Conservation (phyloP, 1,140 invertebrate genomes). For the Brachionus plicatilis region DNA sequence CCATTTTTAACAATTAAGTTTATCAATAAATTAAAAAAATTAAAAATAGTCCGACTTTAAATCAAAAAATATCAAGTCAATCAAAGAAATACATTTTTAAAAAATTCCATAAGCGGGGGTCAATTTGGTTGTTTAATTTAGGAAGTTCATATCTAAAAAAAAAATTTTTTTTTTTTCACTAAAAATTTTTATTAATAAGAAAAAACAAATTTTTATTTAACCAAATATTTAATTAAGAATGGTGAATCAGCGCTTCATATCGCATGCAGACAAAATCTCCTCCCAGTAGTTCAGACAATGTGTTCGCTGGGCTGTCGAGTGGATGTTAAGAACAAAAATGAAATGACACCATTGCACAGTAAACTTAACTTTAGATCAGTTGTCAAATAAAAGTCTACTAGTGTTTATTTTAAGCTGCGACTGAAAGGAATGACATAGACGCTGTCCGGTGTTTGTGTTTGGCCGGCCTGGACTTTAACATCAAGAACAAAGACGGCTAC, state of each 20-base stretch:
- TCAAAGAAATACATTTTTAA: too few species aligned
- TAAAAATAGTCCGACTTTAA: too few species aligned
- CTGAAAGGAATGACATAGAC: conserved; percentile 43
- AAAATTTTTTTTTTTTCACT: too few species aligned
- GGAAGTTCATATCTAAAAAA: too few species aligned
- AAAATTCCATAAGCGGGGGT: too few species aligned
- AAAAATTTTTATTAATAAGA: too few species aligned
- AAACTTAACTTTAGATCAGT: conserved; percentile 62
- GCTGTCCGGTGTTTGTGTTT: conserved; percentile 64
- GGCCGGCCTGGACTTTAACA: conserved; percentile 66
- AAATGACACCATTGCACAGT: conserved; percentile 38
- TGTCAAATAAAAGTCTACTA: conserved; percentile 64
- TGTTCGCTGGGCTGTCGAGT: conserved; percentile 70
- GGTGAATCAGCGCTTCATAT: conserved; percentile 72
- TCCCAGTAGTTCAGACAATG: conserved; percentile 66
- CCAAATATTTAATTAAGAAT: conserved; percentile 56
- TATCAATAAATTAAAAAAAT: too few species aligned
- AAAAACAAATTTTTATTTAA: too few species aligned
- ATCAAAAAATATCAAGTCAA: too few species aligned
- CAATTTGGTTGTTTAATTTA: too few species aligned
- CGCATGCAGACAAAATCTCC: conserved; percentile 65
- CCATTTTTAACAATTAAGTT: too few species aligned
- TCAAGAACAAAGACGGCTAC: conserved; percentile 66
- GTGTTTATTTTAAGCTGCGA: conserved; percentile 56
- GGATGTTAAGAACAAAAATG: conserved; percentile 64